A percentile compares a stretch with the other conserved stretches of the same genome.
Conservation (phyloP, 2,888 invertebrate genomes). For the Philhelius pedissequus region DNA sequence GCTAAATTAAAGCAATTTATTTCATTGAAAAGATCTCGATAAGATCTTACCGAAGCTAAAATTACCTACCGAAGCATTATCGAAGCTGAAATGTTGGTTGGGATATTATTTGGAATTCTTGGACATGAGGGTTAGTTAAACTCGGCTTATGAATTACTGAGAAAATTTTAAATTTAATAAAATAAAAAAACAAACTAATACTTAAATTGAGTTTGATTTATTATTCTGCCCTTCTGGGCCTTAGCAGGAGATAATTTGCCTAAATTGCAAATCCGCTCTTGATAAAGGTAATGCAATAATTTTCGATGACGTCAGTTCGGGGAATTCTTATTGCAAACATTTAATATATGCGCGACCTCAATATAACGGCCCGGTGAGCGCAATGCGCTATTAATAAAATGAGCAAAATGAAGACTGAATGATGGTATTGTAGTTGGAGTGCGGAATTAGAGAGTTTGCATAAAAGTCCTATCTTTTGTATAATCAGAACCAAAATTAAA, state of each 20-base stretch:
- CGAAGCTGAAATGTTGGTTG: too few species aligned
- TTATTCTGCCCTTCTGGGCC: not conserved
- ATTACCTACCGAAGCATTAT: too few species aligned
- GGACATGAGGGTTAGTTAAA: too few species aligned
- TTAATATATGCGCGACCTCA: slow-evolving; percentile 11
- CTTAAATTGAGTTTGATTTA: not conserved
- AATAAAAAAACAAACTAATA: too few species aligned
- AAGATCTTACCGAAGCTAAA: too few species aligned
- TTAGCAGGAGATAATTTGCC: not conserved
- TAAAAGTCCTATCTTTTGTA: slow-evolving; percentile 3
- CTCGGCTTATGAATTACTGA: too few species aligned
- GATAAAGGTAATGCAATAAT: not conserved
- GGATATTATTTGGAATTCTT: too few species aligned
- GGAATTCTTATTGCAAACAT: not conserved
- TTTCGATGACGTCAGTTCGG: not conserved
- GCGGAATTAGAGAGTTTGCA: not conserved
- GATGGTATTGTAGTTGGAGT: too few species aligned
- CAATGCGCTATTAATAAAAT: slow-evolving; percentile 18
- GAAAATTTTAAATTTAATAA: too few species aligned
- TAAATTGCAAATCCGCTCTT: not conserved
- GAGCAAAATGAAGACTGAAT: not conserved
- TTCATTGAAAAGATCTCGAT: too few species aligned
- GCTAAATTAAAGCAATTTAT: too few species aligned
- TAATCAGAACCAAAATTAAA: slow-evolving; percentile 12
- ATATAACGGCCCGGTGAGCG: too few species aligned